Evolutionary conservation across 2,888 invertebrate genomes (phyloP), one percentile per base, ranked within the genome.

Genomic region (Gryllus longicercus): DNA sequence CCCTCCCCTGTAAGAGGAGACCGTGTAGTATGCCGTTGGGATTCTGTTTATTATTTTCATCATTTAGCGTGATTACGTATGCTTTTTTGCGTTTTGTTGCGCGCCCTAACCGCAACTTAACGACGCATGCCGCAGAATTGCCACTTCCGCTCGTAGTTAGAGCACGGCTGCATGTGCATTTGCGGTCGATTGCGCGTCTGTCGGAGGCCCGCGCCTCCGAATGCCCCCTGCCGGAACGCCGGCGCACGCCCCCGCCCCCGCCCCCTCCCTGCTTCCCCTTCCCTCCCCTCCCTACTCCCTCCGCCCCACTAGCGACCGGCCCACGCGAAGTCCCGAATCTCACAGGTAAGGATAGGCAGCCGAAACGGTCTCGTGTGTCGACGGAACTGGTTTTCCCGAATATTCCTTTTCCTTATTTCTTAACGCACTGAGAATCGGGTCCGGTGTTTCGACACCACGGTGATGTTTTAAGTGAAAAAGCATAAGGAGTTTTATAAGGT

Each of bases 11-110:
- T 18, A 63, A 4, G 63, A 14, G 63, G 63, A n/a, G 63, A 63
- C 14, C 63, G 14, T 63, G 63, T 63, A 18, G 63, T 63, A n/a
- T 63, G n/a, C 63, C 63, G n/a, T 63, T 63, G 63, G n/a, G 63
- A 63, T 63, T 63, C 16, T 18, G 63, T n/a, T 38, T 12, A 63
- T 63, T 63, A 63, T 63, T 63, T 63, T 63, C 63, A n/a, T 18
- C 63, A 18, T 63, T 63, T n/a, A n/a, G 63, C 63, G 63, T 63
- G 63, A 63, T 63, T 63, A 63, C 63, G 63, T 63, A 63, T 63
- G 63, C 63, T 63, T 63, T 63, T 63, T 63, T 63, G 63, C 63
- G 14, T n/a, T 14, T 18, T n/a, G n/a, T 63, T 18, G 63, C 12
- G 63, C n/a, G 63, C 14, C 16, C 12, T 18, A 63, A 63, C 63